Conservation (phyloP, 2,797 vertebrate species). For the Ceyx erithaca region DNA sequence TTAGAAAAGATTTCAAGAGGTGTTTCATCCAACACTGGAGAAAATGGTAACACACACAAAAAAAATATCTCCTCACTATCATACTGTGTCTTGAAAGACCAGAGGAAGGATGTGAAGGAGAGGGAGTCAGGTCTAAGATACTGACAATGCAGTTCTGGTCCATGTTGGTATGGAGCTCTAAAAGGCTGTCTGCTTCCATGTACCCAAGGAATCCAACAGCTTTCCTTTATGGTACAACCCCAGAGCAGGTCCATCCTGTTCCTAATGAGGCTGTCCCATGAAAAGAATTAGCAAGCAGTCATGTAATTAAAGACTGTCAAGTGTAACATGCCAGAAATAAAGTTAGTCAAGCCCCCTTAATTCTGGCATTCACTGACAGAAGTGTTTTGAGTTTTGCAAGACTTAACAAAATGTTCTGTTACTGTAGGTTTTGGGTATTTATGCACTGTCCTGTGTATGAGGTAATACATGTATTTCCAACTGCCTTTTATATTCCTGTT, state of each 20-base stretch:
- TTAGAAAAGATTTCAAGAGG: background rate
- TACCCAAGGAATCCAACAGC: background rate
- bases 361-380: background rate
- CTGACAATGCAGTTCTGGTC: background rate
- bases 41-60: background rate
- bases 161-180: background rate
- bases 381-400: background rate
- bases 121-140: background rate
- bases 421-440: background rate
- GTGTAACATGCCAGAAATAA: background rate
- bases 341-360: background rate
- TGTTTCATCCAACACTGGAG: background rate
- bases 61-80: background rate
- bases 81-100: background rate
- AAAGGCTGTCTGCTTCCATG: background rate
- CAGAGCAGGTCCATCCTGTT: conserved; percentile 12
- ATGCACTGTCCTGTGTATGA: background rate
- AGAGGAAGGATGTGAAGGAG: background rate
- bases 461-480: background rate
- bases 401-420: background rate
- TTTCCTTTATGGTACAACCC: background rate
- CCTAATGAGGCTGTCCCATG: background rate
- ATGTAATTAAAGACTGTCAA: background rate
- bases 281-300: background rate
- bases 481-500: background rate